Base-by-base conservation (phyloP, 1,140 invertebrate species). In the Drosophila baimaii region DNA sequence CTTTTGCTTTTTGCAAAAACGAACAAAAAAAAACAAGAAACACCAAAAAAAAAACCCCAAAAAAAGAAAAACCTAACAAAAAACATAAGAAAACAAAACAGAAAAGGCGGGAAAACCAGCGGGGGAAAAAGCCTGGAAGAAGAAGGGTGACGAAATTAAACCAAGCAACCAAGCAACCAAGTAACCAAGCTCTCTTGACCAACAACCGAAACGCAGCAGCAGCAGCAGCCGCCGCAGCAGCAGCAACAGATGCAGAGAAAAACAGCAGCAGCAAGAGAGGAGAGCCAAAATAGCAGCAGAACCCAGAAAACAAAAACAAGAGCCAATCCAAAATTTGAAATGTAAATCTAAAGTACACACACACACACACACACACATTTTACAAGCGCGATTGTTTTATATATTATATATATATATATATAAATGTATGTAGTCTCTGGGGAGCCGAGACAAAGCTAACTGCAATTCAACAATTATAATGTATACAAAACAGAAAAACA, bases 121-220 rank as follows among this genome's bases (percentile, higher is more conserved):
- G 31, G 37, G 17, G 3, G n/a, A n/a, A n/a, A 64, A 63, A 39
- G 27, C 17, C 62, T n/a, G n/a, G n/a, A n/a, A n/a, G n/a, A 27
- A 37, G n/a, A 35, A 10, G 29, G 27, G n/a, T n/a, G 27, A 29
- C 27, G 33, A 46, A n/a, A n/a, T n/a, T n/a, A n/a, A n/a, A n/a
- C n/a, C n/a, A n/a, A n/a, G n/a, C n/a, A n/a, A n/a, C n/a, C n/a
- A n/a, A n/a, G n/a, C n/a, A n/a, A n/a, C n/a, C 46, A 46, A 46
- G 21, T 7, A 63, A 62, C 29, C 44, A 46, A 85, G 74, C 77
- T 85, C 81, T 85, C 81, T 78, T n/a, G 64, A 81, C 55, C 62
- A 75, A 49, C 57, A 69, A 46, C 73, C 64, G 12, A 15, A 31
- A n/a, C n/a, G n/a, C n/a, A n/a, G n/a, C n/a, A n/a, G n/a, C n/a